Conservation (phyloP, 2,797 vertebrate genomes). For the Hafferia zeledoni region DNA sequence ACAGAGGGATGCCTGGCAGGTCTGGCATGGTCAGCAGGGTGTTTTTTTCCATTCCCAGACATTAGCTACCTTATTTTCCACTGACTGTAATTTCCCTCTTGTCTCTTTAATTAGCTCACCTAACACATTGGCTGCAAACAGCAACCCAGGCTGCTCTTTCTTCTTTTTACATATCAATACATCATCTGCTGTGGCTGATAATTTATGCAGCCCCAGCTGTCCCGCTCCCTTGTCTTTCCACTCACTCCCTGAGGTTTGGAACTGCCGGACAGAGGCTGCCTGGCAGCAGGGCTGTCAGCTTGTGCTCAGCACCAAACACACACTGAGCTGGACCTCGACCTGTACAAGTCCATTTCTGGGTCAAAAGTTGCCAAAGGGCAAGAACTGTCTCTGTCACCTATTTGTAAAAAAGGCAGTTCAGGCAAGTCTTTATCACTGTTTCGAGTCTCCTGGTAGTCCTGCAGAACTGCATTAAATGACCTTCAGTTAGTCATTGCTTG, state of each 20-base stretch:
- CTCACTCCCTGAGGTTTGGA: neutral
- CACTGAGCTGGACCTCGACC: accelerated
- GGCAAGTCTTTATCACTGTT: neutral
- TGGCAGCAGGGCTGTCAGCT: neutral
- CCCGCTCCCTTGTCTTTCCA: neutral
- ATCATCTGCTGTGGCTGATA: neutral
- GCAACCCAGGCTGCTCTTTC: neutral
- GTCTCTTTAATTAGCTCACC: conserved; percentile 15
- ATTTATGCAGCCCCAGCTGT: neutral
- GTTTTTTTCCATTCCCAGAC: neutral
- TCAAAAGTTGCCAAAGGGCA: neutral
- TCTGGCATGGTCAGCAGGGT: neutral
- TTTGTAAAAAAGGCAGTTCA: neutral
- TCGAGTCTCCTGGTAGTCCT: neutral
- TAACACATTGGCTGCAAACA: neutral
- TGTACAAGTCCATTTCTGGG: neutral
- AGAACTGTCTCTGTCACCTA: neutral
- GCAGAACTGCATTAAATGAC: neutral
- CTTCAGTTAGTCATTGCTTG: neutral
- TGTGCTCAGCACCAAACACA: accelerated
- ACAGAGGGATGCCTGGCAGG: accelerated
- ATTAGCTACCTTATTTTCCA: neutral
- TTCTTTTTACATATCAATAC: neutral
- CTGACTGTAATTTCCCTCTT: neutral
- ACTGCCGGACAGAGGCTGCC: accelerated